phyloP scores from a whole-genome alignment of 2,113 vertebrate genomes.

The Saimiri boliviensis region DNA sequence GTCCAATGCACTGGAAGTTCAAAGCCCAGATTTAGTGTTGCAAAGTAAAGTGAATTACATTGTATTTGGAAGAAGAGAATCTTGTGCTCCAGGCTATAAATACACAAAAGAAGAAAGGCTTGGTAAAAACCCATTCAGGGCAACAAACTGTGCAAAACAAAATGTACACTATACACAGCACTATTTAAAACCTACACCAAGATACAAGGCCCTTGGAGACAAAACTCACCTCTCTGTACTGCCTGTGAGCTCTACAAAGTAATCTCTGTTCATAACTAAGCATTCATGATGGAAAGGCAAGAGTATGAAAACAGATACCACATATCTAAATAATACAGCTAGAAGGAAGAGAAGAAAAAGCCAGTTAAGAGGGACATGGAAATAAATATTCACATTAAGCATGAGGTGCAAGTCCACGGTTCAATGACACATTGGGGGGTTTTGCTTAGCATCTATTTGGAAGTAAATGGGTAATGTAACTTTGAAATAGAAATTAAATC shows the following conservation, averaged over 20 bases:
- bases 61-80: constrained; percentile 62
- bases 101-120: constrained; percentile 69
- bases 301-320: constrained; percentile 77
- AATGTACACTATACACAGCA: constrained; percentile 87
- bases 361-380: constrained; percentile 77
- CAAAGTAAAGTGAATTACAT: constrained; percentile 61
- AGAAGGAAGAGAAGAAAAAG: constrained; percentile 78
- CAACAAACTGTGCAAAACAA: constrained; percentile 88
- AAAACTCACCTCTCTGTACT: constrained; percentile 80
- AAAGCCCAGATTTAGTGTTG: constrained; percentile 84
- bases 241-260: constrained; percentile 80
- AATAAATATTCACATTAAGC: constrained; percentile 90
- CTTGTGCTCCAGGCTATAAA: constrained; percentile 83
- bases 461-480: constrained; percentile 77
- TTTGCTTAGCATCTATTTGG: constrained; percentile 83
- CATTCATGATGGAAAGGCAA: constrained; percentile 81
- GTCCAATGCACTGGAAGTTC: constrained; percentile 79
- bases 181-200: constrained; percentile 84
- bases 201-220: constrained; percentile 82
- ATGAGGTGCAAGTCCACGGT: constrained; percentile 83
- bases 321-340: constrained; percentile 66
- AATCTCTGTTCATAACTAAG: constrained; percentile 80
- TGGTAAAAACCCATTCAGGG: constrained; percentile 82
- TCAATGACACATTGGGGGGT: constrained; percentile 68
- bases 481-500: constrained; percentile 72